Base-by-base conservation (phyloP, 2,113 vertebrate genomes). In the Amphilophus citrinellus region DNA sequence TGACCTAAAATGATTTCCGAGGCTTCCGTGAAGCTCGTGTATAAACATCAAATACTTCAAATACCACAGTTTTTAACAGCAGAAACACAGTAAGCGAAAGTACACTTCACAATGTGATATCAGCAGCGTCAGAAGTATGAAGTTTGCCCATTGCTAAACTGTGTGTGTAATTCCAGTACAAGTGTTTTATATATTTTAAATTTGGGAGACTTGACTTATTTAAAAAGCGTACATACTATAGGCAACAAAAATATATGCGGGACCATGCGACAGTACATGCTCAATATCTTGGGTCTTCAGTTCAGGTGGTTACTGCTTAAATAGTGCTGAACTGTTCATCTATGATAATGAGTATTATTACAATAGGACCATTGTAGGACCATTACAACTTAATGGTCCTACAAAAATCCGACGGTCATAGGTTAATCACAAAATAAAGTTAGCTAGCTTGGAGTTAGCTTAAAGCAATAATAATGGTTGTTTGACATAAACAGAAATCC, bases 1-100 rank as follows among this genome's bases (percentile, higher is more conserved):
- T 81, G 84, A 87, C 84, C 86, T 83, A 30, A 84, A 89, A 77
- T 78, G 81, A 83, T 79, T 83, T 73, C 76, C 13, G 18, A 56
- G 68, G 81, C 59, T 83, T 84, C 62, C 17, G 58, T 47, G 8
- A 75, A 83, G 78, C 63, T 85, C 75, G 71, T 32, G n/a, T 53
- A 82, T 87, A 85, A 88, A 61, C 3, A 10, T 59, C 2, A 76
- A 79, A 82, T 22, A 53, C 27, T 71, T 89, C 44, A 83, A 84
- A 86, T 66, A 68, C 22, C 83, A 83, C 47, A 76, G 47, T 66
- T 80, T 71, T 17, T 39, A 75, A 59, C 20, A 24, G 53, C 58
- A 18, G 30, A 15, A 9, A 27, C 44, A 66, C 71, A 37, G 63
- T 50, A 30, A 78, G 50, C 18, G 0, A 71, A 7, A 37, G 7